Percentiles rank a stretch among this genome's conserved stretches.
These are phyloP conservation scores for Iphiclides podalirius DNA, from an alignment of 2,888 invertebrate species.

Conservation along the genomic window DNA sequence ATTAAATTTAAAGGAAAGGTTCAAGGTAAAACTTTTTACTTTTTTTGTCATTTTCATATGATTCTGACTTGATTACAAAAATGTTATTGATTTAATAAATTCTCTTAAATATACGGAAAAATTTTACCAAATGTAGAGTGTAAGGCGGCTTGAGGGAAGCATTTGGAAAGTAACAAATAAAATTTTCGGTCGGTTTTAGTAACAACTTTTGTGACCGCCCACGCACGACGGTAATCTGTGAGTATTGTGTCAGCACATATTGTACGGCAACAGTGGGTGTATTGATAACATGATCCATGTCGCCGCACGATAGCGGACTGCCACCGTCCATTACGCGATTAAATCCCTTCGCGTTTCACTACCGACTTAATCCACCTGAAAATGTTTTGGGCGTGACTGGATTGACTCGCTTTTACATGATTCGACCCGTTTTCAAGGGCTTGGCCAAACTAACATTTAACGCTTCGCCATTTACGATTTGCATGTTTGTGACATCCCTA, in stretches of 20 bases:
- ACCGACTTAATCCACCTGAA: conserved; percentile 44
- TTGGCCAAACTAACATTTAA: conserved; percentile 2
- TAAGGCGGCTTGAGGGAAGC: no score
- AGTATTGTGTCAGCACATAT: conserved; percentile 2
- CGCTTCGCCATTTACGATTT: neutral
- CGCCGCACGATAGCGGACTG: conserved; percentile 35
- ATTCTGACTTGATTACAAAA: no score
- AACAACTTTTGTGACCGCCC: no score
- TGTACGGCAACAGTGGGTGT: conserved; percentile 25
- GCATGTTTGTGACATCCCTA: neutral
- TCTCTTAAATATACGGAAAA: no score
- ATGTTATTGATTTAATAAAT: no score
- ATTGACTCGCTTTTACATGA: conserved; percentile 19
- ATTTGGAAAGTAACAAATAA: no score
- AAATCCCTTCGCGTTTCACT: conserved; percentile 59
- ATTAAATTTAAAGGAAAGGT: no score
- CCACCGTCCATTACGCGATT: conserved; percentile 60
- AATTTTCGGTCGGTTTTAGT: no score
- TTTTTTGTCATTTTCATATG: no score
- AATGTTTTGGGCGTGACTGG: conserved; percentile 41
- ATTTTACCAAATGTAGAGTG: no score
- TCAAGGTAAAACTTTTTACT: no score
- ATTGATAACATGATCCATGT: conserved; percentile 44
- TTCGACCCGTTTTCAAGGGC: conserved; percentile 14
- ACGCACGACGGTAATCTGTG: neutral